Percentiles rank a stretch among this genome's conserved stretches.
Evolutionary conservation across 2,797 vertebrate genomes (phyloP).

Genomic region (Cossypha niveicapilla): DNA sequence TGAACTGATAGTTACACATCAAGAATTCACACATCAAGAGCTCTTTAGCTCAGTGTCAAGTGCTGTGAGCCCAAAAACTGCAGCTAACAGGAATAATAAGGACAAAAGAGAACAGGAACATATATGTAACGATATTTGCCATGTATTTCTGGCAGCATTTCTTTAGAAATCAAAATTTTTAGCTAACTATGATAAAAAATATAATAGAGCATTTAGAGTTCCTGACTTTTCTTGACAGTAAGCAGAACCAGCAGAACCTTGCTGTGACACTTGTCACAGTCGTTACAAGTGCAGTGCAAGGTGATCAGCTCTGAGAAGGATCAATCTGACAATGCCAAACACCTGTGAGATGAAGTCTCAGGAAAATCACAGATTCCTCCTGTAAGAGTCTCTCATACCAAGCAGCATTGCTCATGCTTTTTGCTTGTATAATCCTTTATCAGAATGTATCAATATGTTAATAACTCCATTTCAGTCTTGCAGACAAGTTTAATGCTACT

Average conservation of each 20-base stretch:
- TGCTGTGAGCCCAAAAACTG: neutral
- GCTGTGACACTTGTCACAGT: neutral
- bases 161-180: neutral
- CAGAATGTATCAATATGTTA: neutral
- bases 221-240: neutral
- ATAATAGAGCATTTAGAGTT: neutral
- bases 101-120: neutral
- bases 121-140: neutral
- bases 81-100: neutral
- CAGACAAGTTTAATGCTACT: neutral
- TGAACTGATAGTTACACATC: neutral
- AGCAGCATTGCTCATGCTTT: neutral
- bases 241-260: neutral
- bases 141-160: neutral
- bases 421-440: neutral
- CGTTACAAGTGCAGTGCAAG: neutral
- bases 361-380: neutral
- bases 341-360: neutral
- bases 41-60: neutral
- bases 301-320: neutral
- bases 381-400: neutral
- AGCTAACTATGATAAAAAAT: neutral
- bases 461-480: neutral
- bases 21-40: neutral
- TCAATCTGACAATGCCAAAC: neutral